Conservation (phyloP, 2,888 invertebrate species). For the Liposcelis brunnea region DNA sequence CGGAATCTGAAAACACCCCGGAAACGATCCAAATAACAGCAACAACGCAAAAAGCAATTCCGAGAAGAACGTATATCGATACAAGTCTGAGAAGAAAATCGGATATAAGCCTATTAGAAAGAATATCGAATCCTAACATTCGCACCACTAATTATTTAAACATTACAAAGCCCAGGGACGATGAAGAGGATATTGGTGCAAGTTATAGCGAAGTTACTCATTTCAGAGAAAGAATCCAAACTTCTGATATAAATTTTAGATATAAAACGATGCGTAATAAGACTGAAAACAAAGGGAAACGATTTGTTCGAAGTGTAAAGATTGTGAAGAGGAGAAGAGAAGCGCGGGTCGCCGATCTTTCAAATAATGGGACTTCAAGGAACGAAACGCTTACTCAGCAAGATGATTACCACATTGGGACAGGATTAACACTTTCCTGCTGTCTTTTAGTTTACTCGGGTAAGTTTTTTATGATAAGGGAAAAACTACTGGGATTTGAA, state of each 20-base stretch:
- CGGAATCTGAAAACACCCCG: not conserved
- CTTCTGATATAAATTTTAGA: constrained; percentile 15
- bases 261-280: constrained; percentile 5
- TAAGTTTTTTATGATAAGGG: too few relatives aligned
- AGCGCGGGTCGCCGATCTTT: too few relatives aligned
- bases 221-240: constrained; percentile 5
- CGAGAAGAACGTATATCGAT: not conserved
- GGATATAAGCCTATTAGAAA: constrained; percentile 1
- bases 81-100: not conserved
- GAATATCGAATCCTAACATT: not conserved
- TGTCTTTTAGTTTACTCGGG: constrained; percentile 37
- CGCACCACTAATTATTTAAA: constrained; percentile 7
- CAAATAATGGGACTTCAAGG: too few relatives aligned
- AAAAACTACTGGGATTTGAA: too few relatives aligned
- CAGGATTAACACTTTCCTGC: constrained; percentile 17
- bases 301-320: not conserved
- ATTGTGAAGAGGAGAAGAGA: not conserved
- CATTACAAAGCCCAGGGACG: not conserved
- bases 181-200: not conserved
- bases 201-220: not conserved
- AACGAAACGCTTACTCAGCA: not conserved
- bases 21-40: not conserved
- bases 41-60: not conserved
- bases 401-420: constrained; percentile 1
- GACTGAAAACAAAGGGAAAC: constrained; percentile 1